Base-by-base conservation (phyloP, 2,797 vertebrate species). In the Chelon labrosus region DNA sequence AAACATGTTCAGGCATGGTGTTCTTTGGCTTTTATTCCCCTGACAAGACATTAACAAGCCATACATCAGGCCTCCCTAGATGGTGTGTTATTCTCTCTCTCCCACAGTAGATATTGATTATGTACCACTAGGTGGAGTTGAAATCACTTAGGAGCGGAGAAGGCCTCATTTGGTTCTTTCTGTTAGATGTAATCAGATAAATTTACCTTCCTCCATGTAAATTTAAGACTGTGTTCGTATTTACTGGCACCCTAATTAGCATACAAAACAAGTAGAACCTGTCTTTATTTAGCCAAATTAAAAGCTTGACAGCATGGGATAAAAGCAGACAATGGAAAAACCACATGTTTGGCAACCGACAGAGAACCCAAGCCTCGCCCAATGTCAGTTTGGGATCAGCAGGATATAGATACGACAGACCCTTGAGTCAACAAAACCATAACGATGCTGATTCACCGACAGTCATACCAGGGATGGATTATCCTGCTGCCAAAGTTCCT, bases 371-470 rank as follows among this genome's bases (percentile, higher is more conserved):
- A 67, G 78, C 78, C 85, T 73, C 75, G 20, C 77, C 83, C 70
- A 8, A 3, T 63, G 70, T 50, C 72, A n/a, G 70, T 85, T 83
- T 79, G 64, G 55, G 52, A 59, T 74, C 44, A 68, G 35, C 85
- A 87, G 89, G 81, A 88, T 79, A 49, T 19, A 64, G 70, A 83
- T 78, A 67, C 56, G 71, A 50, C 65, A 77, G 79, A 80, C 55
- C 47, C 46, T 74, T 75, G 53, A 79, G 75, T 82, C 75, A 85
- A 81, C 79, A 74, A 66, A 77, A 66, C 74, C 42, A 57, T 65
- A 69, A 72, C 73, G 85, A 6, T 80, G 86, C 78, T 89, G 87
- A 91, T 89, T 90, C 88, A 89, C 86, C 82, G 86, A 85, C 88
- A 76, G 85, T 70, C 79, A 53, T 63, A 61, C 61, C 69, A 80